Evolutionary conservation across 2,888 invertebrate genomes (phyloP), one percentile per base, ranked within the genome.

Genomic region (Synergus itoensis): DNA sequence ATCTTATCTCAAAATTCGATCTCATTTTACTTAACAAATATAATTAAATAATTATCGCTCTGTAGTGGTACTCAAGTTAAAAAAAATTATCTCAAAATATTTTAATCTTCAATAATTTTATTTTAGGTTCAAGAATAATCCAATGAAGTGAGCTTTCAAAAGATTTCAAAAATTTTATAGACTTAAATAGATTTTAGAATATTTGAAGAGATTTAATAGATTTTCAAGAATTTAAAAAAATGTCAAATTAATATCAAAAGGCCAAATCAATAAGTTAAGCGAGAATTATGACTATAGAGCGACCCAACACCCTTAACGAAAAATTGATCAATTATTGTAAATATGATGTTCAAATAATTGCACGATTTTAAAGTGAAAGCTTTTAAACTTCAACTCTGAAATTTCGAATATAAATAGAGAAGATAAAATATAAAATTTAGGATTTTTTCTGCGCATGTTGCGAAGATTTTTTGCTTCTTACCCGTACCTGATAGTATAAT

Each of bases 401-500:
- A 5, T 9, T 53, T 53, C 7, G 0, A 53, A 53, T 53, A 16
- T n/a, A 53, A n/a, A 18, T 53, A 53, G n/a, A 53, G 9, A 53
- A 36, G 18, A 57, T 7, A 57, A 16, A 57, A 57, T 57, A n/a
- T n/a, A 16, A 57, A 57, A 57, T 18, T 36, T 12, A n/a, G 28
- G n/a, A 3, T 14, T 0, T 16, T 73, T 73, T 73, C 53, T 73
- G 40, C 40, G 53, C 36, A 73, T 36, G 36, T 40, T 40, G n/a
- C 40, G 36, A 53, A 48, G 4, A 69, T 69, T 12, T 43, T 53
- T 77, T 41, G 18, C 65, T 77, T 43, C 76, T 48, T 76, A 78
- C 75, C 79, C 76, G 40, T 45, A 79, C 67, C 76, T 78, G n/a
- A 77, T 77, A 63, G 78, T 81, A 79, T 80, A 79, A 80, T 79